Base-by-base conservation (phyloP, 2,797 vertebrate species). In the Xenentodon cancila region DNA sequence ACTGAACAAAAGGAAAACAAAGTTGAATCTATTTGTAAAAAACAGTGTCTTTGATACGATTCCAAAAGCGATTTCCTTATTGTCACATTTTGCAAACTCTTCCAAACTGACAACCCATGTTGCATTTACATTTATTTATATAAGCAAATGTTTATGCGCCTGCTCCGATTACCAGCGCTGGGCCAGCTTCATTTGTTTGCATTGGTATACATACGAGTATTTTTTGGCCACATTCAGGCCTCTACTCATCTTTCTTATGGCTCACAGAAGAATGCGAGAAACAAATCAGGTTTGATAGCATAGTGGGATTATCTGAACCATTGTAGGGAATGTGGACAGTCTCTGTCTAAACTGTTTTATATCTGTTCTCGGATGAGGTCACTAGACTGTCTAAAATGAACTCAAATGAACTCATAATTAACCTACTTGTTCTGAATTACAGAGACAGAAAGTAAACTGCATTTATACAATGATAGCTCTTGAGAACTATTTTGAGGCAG, bases 121-220 rank as follows among this genome's bases (percentile, higher is more conserved):
- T 56, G 77, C 45, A 75, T 60, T 84, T 73, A 54, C 25, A 51
- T 84, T 82, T 87, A 75, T 84, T 85, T 82, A 57, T 68, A 59
- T 58, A 71, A 59, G 59, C 79, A 88, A 87, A 88, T 70, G 80
- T 84, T 82, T 64, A 73, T 60, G 68, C 21, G 50, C 71, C 51
- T 85, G 66, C 77, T 83, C 71, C 17, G 21, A 71, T 79, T 73
- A 79, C 73, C 40, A 63, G 49, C 18, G 34, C 64, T 15, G 66
- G 40, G 27, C 25, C 16, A 20, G 85, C 55, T 48, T 21, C 59
- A 71, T 84, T 73, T 79, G 59, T 82, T 87, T 81, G 75, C 40
- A 52, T 82, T 68, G 55, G 53, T 19, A 58, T 68, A 64, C 1
- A 9, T 21, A 34, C 56, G 37, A 78, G 59, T 67, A 61, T 59